Evolutionary conservation across 2,797 vertebrate species (phyloP).

Genomic region (Rhinoraja longicauda): DNA sequence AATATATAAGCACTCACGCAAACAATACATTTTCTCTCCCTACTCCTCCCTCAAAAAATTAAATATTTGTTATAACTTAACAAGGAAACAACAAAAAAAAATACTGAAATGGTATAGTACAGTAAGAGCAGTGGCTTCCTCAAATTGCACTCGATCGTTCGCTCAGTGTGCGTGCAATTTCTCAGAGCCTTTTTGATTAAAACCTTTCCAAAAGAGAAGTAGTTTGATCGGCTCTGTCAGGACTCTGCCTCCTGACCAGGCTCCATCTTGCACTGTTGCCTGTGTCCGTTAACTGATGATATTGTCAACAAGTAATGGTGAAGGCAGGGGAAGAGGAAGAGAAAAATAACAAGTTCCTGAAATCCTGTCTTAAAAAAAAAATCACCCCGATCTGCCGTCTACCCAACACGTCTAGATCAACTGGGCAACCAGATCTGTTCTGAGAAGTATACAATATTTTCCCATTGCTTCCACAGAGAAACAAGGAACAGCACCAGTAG

Average conservation of each 20-base stretch:
- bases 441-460: conserved; percentile 72
- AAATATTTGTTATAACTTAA: conserved; percentile 39
- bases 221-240: not conserved
- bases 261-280: not conserved
- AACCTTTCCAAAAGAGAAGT: not conserved
- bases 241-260: not conserved
- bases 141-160: not conserved
- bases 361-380: not conserved
- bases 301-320: not conserved
- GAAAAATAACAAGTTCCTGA: not conserved
- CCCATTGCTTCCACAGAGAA: conserved; percentile 95
- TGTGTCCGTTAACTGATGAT: not conserved
- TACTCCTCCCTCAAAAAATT: not conserved
- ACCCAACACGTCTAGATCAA: conserved; percentile 56
- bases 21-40: conserved; percentile 16
- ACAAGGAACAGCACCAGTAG: conserved; percentile 79
- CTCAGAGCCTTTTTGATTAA: not conserved
- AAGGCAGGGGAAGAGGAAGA: not conserved
- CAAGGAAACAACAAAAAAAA: conserved; percentile 21
- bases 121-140: not conserved
- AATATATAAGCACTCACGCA: conserved; percentile 30
- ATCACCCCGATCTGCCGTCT: not conserved
- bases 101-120: conserved; percentile 35
- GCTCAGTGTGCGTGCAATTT: not conserved
- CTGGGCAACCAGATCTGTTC: conserved; percentile 78